These are phyloP conservation scores for Pao palembangensis DNA, from an alignment of 2,113 vertebrate genomes.

Conservation along the genomic window DNA sequence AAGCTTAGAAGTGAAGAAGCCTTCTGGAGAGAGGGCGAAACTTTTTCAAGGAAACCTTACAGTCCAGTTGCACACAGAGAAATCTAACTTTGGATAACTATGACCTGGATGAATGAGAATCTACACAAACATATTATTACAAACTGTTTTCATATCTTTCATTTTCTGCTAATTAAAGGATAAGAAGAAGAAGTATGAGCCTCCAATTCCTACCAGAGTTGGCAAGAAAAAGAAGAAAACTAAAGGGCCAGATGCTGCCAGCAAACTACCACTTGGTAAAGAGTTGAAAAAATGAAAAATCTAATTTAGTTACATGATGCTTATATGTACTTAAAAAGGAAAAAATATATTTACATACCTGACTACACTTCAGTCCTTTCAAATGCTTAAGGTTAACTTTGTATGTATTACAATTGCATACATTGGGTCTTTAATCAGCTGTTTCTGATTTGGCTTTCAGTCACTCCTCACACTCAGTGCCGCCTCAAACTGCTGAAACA, in stretches of 20 bases:
- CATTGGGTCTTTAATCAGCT: background rate
- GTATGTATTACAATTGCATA: no score
- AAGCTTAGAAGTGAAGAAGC: no score
- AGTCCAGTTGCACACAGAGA: no score
- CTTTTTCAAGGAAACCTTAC: no score
- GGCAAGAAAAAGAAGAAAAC: constrained; percentile 98
- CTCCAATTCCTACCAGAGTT: constrained; percentile 97
- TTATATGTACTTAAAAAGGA: background rate
- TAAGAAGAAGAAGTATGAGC: constrained; percentile 99
- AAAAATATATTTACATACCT: background rate
- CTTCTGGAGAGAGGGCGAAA: no score
- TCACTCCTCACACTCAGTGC: constrained; percentile 97
- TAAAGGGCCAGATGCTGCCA: constrained; percentile 96
- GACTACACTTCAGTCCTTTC: no score
- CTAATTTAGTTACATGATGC: no score
- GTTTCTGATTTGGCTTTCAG: constrained; percentile 57
- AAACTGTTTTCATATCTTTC: background rate
- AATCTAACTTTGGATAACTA: no score
- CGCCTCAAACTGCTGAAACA: constrained; percentile 91
- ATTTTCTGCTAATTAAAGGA: constrained; percentile 75
- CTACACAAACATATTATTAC: no score
- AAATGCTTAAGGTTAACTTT: no score
- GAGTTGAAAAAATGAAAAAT: background rate
- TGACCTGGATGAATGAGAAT: no score
- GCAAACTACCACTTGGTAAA: constrained; percentile 92